Base-by-base conservation (phyloP, 2,888 invertebrate genomes). In the Agapetus fuscipes region DNA sequence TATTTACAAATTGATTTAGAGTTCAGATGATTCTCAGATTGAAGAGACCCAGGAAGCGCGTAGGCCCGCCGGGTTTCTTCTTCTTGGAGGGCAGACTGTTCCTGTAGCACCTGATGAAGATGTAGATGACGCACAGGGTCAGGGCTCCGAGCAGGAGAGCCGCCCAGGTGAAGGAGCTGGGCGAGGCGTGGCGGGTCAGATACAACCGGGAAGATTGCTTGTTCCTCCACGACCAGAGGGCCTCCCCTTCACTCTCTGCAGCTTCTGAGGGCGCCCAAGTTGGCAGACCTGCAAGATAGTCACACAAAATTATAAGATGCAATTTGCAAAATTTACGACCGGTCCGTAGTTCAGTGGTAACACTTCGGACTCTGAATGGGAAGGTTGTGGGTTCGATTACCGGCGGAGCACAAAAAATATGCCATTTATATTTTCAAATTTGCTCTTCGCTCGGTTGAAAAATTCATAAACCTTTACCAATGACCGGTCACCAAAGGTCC, bases 141-240 rank as follows among this genome's bases (percentile, higher is more conserved):
- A 66, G 46, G 30, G 60, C 50, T 33, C 65, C 47, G 31, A 68
- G 50, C 34, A 60, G 46, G 3, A 60, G 51, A 3, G 60, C 49
- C 1, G 63, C 60, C 17, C 60, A 45, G 38, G 57, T 61, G 47
- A 60, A 59, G 45, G 10, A 53, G 55, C n/a, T 3, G 45, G 48
- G 15, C 52, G 55, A 2, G 50, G 43, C 2, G 20, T 60, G 48
- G 32, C 3, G 40, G 12, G 54, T 53, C 1, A 58, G 59, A 20
- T 60, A 62, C 15, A 56, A 54, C 1, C 61, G 65, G 9, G 60
- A 67, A 7, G 68, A 67, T 9, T 70, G 72, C 48, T 60, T 64
- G 50, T 61, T 63, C 5, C 74, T 62, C 76, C 74, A 76, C 11
- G 69, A 70, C 46, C 71, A 66, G 11, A 71, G 60, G 3, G 72